A percentile compares a stretch with the other conserved stretches of the same genome.
These are phyloP conservation scores for Electrophaes corylata DNA, from an alignment of 2,888 invertebrate genomes.

Conservation along the genomic window DNA sequence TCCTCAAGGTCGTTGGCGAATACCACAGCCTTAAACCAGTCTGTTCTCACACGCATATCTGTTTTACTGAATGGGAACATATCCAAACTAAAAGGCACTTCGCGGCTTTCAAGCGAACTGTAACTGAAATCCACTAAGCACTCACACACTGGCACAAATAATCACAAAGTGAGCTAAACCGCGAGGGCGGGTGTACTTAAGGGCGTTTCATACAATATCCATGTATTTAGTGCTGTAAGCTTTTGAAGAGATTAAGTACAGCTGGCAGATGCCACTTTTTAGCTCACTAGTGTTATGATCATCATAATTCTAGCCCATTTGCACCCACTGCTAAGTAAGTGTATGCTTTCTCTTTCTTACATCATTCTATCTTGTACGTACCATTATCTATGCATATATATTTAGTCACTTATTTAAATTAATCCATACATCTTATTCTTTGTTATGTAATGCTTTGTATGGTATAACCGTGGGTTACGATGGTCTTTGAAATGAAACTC, in stretches of 20 bases:
- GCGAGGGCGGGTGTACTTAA: background rate
- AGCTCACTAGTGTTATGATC: background rate
- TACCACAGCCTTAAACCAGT: too few relatives aligned
- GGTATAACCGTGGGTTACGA: too few relatives aligned
- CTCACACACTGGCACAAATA: constrained; percentile 14
- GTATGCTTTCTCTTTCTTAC: too few relatives aligned
- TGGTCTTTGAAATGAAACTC: too few relatives aligned
- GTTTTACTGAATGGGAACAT: constrained; percentile 18
- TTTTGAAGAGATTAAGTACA: constrained; percentile 7
- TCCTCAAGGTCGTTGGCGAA: too few relatives aligned
- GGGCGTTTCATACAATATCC: constrained; percentile 7
- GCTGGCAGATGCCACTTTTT: background rate
- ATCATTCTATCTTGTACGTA: too few relatives aligned
- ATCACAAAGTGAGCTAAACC: constrained; percentile 18
- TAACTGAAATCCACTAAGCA: constrained; percentile 27
- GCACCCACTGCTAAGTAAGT: too few relatives aligned
- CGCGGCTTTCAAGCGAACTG: constrained; percentile 29
- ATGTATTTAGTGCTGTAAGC: constrained; percentile 4
- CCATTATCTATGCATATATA: too few relatives aligned
- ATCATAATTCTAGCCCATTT: too few relatives aligned
- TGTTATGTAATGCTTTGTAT: too few relatives aligned
- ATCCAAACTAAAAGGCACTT: constrained; percentile 36
- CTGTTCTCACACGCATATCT: constrained; percentile 10
- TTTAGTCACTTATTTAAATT: too few relatives aligned
- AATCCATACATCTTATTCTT: too few relatives aligned